These are phyloP conservation scores for Anniella stebbinsi DNA, from an alignment of 2,797 vertebrate species.

Conservation along the genomic window DNA sequence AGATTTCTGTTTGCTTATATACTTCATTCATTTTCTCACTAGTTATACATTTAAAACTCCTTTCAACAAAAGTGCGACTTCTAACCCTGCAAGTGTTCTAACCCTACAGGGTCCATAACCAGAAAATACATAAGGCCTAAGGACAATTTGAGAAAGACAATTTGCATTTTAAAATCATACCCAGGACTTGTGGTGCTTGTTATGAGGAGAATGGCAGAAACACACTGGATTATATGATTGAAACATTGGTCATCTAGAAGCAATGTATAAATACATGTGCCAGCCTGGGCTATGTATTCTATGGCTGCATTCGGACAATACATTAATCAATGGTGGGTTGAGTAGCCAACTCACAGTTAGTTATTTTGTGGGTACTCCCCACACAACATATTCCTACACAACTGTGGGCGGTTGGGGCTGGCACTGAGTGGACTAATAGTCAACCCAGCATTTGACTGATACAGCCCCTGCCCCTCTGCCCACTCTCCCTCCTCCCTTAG, in stretches of 20 bases:
- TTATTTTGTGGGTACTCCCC: no score
- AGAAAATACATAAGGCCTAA: neutral
- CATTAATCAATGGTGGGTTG: no score
- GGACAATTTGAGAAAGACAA: neutral
- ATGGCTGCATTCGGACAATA: no score
- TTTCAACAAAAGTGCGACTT: neutral
- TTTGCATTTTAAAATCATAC: conserved; percentile 7
- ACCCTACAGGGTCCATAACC: neutral
- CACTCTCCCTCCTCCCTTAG: no score
- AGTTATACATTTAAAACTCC: neutral
- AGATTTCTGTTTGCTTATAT: conserved; percentile 1
- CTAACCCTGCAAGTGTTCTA: neutral
- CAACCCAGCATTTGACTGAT: no score
- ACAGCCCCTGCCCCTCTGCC: no score
- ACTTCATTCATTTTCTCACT: conserved; percentile 3
- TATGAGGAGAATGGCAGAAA: neutral
- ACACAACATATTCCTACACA: no score
- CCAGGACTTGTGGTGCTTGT: neutral
- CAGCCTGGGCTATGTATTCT: neutral
- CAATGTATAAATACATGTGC: neutral
- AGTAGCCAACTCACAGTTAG: no score
- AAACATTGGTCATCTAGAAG: conserved; percentile 1
- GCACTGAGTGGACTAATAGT: no score
- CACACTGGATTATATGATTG: neutral
- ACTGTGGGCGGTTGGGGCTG: no score